These are phyloP conservation scores for Augiades crinisus DNA, from an alignment of 2,888 invertebrate genomes.

Conservation along the genomic window DNA sequence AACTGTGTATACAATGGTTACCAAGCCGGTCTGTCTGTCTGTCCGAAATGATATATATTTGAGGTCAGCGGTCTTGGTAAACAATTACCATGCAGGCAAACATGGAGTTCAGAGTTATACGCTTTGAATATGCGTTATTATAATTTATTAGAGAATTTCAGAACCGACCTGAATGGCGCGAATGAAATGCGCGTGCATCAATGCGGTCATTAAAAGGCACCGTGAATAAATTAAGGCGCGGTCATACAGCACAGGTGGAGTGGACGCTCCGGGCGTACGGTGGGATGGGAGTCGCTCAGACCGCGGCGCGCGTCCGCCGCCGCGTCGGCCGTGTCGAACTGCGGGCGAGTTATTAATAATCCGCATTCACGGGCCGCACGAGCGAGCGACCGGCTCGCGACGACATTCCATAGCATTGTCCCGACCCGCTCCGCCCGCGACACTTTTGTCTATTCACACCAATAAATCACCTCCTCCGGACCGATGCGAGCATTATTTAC, in stretches of 20 bases:
- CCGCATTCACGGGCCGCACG: conserved; percentile 76
- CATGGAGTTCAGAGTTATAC: no score
- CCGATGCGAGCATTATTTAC: conserved; percentile 74
- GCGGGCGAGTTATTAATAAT: conserved; percentile 78
- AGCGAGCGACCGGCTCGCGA: conserved; percentile 67
- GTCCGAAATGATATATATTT: no score
- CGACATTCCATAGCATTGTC: conserved; percentile 78
- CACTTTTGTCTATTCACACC: conserved; percentile 79
- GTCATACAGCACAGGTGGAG: conserved; percentile 66
- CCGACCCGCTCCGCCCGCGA: conserved; percentile 71
- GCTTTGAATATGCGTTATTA: no score
- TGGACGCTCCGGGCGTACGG: conserved; percentile 58
- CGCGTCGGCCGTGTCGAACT: conserved; percentile 40
- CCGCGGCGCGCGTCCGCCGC: conserved; percentile 28
- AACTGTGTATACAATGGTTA: no score
- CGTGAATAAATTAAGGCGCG: conserved; percentile 59
- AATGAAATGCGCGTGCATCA: conserved; percentile 41
- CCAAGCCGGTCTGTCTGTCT: no score
- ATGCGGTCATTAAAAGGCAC: conserved; percentile 56
- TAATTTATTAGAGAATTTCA: conserved; percentile 32
- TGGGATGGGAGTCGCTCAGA: conserved; percentile 55
- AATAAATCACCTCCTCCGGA: conserved; percentile 72
- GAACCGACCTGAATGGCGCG: conserved; percentile 24
- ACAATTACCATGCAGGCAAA: no score
- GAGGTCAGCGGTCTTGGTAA: no score